Evolutionary conservation across 1,140 invertebrate genomes (phyloP), one percentile per base, ranked within the genome.

Genomic region (Arion vulgaris): DNA sequence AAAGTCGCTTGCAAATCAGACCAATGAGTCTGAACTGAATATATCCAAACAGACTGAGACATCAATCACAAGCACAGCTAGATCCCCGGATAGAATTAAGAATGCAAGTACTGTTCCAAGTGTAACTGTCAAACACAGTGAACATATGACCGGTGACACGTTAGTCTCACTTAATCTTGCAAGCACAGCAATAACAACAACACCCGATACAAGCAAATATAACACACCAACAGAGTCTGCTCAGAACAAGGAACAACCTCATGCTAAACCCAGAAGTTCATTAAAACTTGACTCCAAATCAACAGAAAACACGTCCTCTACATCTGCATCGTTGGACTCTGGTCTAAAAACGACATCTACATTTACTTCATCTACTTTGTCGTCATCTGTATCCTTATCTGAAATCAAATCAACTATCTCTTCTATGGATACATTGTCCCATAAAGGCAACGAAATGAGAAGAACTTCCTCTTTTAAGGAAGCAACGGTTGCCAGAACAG

Each of bases 401-500:
- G 53, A n/a, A 57, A 19, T 57, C 2, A 19, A 57, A n/a, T 23
- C 53, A 57, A 23, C 53, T 4, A 57, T 15, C 26, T 9, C 53
- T n/a, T 45, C 41, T 15, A 5, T 15, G 41, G 53, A 57, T 23
- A 11, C 23, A 57, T 9, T 23, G 23, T 23, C 53, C 53, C 4
- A 1, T n/a, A 57, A 23, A 9, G 26, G 9, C 19, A 23, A 7
- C 28, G 71, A 49, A 34, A 32, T 75, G 2, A 19, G 57, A 66
- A 11, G 57, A 28, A 11, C 72, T 26, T 62, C 36, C 17, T 78
- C 66, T 38, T 53, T 71, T n/a, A 79, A 73, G 26, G 49, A 57
- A 11, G 75, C n/a, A 17, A 75, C 73, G 0, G 36, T 72, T 13
- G 41, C 36, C 41, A 74, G 78, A 66, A 62, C 45, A 23, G 75